Evolutionary conservation across 2,113 vertebrate genomes (phyloP), one percentile per base, ranked within the genome.

Genomic region (Diphyllodes magnificus): DNA sequence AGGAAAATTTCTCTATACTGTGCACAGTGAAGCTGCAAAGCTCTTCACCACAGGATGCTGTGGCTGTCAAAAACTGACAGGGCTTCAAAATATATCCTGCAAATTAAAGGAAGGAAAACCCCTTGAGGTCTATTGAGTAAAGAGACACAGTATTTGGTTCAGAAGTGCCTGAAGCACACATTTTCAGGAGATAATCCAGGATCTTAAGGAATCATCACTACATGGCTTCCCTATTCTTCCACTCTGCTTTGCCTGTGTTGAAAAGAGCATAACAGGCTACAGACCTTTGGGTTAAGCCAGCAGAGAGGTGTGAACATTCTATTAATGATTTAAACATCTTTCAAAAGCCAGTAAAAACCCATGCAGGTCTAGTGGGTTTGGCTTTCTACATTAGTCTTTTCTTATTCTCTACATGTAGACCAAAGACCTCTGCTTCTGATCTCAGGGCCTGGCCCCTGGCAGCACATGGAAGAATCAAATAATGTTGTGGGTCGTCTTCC

Each of bases 31-130:
- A 69, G 28, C n/a, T 53, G 17, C 42, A 80, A 51, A 83, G 16
- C 10, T 68, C 27, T 16, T 21, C 0, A 1, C 17, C 8, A 25
- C 30, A 31, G 45, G 40, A 33, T 24, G 11, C 4, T 69, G 12
- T 13, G 9, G 44, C 35, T 90, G 49, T 57, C 64, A 70, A 39
- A 86, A 92, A 13, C 15, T 15, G 18, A 40, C n/a, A 76, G 49
- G 3, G 22, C 27, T 85, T 76, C 73, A 90, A 37, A 90, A 51
- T 10, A 44, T 19, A 76, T 4, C 37, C 53, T 82, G 20, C 4
- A 60, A 70, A 82, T 47, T 79, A 71, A 64, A 85, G 56, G 39
- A 75, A 51, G 27, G n/a, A 79, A 71, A 94, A 22, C 2, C 15
- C 33, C 31, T 1, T 31, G 64, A 89, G 25, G 15, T 53, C 22